phyloP scores from a whole-genome alignment of 2,888 invertebrate species.

The Scrobipalpa costella region DNA sequence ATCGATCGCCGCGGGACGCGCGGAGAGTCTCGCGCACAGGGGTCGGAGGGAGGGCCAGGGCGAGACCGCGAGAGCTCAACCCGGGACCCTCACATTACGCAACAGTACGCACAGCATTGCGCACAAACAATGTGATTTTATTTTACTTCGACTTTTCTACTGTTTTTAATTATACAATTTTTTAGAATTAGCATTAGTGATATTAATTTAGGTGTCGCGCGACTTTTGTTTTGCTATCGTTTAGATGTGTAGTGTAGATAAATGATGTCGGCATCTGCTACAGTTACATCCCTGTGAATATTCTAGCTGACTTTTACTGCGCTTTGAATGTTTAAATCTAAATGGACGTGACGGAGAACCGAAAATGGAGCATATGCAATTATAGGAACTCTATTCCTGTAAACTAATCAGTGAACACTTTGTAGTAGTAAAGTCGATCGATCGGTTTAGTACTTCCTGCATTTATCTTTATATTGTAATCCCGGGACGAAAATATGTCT shows the following conservation, averaged over 20 bases:
- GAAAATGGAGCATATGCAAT: conserved; percentile 36
- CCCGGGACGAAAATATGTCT: conserved; percentile 22
- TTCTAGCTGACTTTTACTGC: conserved; percentile 34
- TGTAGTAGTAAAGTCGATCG: conserved; percentile 43
- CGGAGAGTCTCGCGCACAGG: conserved; percentile 29
- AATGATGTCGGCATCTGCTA: conserved; percentile 47
- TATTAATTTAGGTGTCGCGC: conserved; percentile 71
- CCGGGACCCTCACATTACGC: conserved; percentile 76
- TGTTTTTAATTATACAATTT: conserved; percentile 76
- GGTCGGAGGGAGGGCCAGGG: conserved; percentile 37
- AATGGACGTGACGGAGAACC: conserved; percentile 32
- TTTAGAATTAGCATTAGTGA: conserved; percentile 73
- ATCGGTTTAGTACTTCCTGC: conserved; percentile 39
- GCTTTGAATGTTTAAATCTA: conserved; percentile 34
- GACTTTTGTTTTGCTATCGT: conserved; percentile 54
- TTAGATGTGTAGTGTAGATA: conserved; percentile 61
- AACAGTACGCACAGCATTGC: conserved; percentile 80
- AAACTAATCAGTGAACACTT: conserved; percentile 27
- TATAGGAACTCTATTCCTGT: conserved; percentile 1
- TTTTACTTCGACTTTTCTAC: conserved; percentile 73
- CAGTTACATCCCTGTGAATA: conserved; percentile 53
- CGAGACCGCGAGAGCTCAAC: conserved; percentile 53
- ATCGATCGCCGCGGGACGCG: conserved; percentile 41
- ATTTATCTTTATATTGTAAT: conserved; percentile 26
- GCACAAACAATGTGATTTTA: conserved; percentile 81